phyloP scores from a whole-genome alignment of 2,113 vertebrate genomes.

The Nesogale talazaci region DNA sequence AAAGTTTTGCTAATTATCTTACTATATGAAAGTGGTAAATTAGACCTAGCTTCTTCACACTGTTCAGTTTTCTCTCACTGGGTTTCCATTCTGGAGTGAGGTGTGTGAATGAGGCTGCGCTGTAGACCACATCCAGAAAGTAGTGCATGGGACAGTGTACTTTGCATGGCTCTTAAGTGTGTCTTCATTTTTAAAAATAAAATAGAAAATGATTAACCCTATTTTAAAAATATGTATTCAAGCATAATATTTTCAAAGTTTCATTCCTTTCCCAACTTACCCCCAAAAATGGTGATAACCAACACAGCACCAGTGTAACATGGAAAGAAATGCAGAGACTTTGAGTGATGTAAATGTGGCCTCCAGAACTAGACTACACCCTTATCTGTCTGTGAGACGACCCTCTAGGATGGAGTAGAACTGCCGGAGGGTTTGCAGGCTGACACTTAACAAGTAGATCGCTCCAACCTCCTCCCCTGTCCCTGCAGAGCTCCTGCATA shows the following conservation, averaged over 20 bases:
- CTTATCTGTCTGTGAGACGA: no score
- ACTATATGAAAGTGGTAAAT: background rate
- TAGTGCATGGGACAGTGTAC: background rate
- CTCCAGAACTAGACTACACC: no score
- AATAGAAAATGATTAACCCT: no score
- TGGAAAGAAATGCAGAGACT: background rate
- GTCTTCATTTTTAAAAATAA: constrained; percentile 1
- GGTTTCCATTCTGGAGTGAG: background rate
- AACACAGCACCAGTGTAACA: background rate
- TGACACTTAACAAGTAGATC: no score
- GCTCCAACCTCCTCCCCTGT: no score
- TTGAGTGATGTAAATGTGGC: background rate
- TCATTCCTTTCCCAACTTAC: constrained; percentile 3
- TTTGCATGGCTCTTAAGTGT: background rate
- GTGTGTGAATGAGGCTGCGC: background rate
- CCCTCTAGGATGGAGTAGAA: no score
- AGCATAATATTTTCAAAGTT: background rate
- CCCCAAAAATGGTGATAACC: background rate
- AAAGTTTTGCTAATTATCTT: constrained; percentile 19
- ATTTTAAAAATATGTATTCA: no score
- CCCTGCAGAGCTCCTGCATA: background rate
- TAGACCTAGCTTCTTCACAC: background rate
- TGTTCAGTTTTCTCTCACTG: background rate
- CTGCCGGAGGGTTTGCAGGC: no score
- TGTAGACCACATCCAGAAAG: background rate